Conservation (phyloP, 1,140 invertebrate genomes). For the Lamellibrachia luymesi region DNA sequence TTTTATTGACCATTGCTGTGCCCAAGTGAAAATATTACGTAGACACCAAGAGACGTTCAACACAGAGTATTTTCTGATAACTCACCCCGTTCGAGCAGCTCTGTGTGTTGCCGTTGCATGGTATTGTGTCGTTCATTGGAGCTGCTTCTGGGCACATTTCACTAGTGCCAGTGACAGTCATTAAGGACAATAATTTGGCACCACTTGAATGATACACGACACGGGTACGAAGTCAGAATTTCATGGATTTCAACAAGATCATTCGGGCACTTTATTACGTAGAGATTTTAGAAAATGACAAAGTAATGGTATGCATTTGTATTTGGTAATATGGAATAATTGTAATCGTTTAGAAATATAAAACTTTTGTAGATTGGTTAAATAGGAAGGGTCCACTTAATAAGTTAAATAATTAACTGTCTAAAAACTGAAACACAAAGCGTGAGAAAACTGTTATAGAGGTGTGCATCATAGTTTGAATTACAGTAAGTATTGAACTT, state of each 20-base stretch:
- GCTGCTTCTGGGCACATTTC: conserved; percentile 74
- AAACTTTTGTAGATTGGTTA: not conserved
- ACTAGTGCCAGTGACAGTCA: conserved; percentile 36
- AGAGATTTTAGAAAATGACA: not conserved
- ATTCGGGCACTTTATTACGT: not conserved
- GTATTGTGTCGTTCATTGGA: conserved; percentile 75
- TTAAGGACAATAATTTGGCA: not conserved
- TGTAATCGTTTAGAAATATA: not conserved
- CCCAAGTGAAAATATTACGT: too few relatives aligned
- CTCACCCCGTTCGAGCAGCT: conserved; percentile 29
- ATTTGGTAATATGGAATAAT: not conserved
- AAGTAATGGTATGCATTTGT: not conserved
- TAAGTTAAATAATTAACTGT: too few relatives aligned
- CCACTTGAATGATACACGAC: too few relatives aligned
- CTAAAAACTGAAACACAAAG: too few relatives aligned
- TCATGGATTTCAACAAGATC: not conserved
- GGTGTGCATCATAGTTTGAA: too few relatives aligned
- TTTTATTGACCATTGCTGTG: too few relatives aligned
- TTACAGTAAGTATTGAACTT: too few relatives aligned
- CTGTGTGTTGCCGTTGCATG: conserved; percentile 58
- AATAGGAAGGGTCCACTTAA: not conserved
- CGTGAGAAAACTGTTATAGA: too few relatives aligned
- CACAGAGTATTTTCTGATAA: not conserved
- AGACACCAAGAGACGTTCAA: not conserved
- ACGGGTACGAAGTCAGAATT: too few relatives aligned